phyloP scores from a whole-genome alignment of 1,140 invertebrate species.

The Cylas formicarius region DNA sequence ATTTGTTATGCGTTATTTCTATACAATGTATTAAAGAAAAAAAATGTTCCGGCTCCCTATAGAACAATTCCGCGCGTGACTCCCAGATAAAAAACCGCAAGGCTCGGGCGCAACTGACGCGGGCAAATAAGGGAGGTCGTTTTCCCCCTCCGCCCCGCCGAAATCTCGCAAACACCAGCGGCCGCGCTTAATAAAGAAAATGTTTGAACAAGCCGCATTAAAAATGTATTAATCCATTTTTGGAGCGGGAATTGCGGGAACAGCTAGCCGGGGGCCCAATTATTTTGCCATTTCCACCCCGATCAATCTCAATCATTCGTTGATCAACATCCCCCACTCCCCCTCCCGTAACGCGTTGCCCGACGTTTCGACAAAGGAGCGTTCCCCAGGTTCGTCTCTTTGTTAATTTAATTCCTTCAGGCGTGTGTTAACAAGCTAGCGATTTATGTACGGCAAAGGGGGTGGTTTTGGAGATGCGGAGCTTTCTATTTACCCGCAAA shows the following conservation, averaged over 20 bases:
- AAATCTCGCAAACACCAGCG: constrained; percentile 33
- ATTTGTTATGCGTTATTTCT: no score
- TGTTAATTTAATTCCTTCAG: constrained; percentile 34
- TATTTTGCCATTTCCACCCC: constrained; percentile 40
- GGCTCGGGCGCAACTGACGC: no score
- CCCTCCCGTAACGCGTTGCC: constrained; percentile 16
- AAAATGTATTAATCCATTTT: constrained; percentile 43
- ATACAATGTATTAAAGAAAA: no score
- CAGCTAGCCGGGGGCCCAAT: constrained; percentile 32
- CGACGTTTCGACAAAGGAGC: constrained; percentile 4
- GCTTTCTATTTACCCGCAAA: constrained; percentile 1
- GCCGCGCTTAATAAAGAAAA: constrained; percentile 32
- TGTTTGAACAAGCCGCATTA: constrained; percentile 40
- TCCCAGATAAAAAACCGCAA: no score
- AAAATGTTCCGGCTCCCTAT: no score
- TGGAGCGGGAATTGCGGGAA: constrained; percentile 31
- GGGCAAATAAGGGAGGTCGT: no score
- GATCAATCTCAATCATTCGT: constrained; percentile 41
- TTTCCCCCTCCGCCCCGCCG: constrained; percentile 20
- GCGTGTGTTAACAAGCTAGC: constrained; percentile 31
- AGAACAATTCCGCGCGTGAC: no score
- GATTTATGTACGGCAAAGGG: constrained; percentile 21
- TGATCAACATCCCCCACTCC: constrained; percentile 29
- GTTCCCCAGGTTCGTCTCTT: no score
- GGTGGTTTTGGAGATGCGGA: constrained; percentile 7